Percentiles rank a stretch among this genome's conserved stretches.
Conservation (phyloP, 2,113 vertebrate genomes). For the Pelecanus crispus region DNA sequence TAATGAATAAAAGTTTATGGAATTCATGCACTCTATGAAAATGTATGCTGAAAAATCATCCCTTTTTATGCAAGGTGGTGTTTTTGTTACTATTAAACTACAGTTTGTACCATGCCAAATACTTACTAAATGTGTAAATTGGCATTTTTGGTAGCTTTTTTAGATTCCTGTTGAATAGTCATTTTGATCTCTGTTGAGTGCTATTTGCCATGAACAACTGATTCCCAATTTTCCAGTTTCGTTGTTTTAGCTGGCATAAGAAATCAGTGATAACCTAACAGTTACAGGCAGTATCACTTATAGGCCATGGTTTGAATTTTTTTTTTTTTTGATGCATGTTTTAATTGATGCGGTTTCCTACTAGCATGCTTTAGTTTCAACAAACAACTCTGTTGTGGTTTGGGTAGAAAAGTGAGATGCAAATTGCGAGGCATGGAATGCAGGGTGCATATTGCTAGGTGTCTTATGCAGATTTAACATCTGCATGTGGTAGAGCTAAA, state of each 20-base stretch:
- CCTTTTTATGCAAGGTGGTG: background rate
- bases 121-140: background rate
- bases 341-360: background rate
- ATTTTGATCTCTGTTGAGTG: background rate
- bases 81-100: background rate
- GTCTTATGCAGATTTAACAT: background rate
- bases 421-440: background rate
- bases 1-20: background rate
- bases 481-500: background rate
- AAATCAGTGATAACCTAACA: background rate
- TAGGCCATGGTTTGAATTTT: background rate
- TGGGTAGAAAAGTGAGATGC: background rate
- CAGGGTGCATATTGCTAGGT: background rate
- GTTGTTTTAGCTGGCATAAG: background rate
- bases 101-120: background rate
- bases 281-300: background rate
- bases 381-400: background rate
- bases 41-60: background rate
- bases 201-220: background rate
- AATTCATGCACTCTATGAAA: background rate
- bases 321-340: background rate
- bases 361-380: background rate
- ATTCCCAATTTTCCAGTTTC: background rate
- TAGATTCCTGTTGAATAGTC: background rate
- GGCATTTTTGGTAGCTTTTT: background rate